Conservation (phyloP, 2,113 vertebrate species). For the Hystrix brachyura region DNA sequence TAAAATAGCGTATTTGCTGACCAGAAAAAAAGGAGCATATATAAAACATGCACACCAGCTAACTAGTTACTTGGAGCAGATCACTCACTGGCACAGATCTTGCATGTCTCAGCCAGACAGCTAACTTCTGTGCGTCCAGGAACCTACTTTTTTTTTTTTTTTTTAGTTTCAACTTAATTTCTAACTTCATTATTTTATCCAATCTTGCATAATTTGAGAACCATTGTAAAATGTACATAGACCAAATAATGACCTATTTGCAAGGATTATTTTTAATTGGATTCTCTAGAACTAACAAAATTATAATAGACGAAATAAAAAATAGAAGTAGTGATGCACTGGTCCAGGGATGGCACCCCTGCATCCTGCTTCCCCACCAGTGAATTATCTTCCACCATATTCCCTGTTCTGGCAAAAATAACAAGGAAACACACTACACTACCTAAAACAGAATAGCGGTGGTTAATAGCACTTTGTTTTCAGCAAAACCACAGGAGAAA, state of each 20-base stretch:
- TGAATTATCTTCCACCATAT: background rate
- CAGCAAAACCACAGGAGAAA: background rate
- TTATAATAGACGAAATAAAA: background rate
- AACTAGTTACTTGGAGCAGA: slow-evolving; percentile 6
- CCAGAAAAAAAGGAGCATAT: background rate
- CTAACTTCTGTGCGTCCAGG: background rate
- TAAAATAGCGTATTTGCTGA: background rate
- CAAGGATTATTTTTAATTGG: background rate
- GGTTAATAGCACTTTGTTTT: background rate
- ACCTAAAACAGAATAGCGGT: background rate
- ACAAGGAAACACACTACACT: background rate
- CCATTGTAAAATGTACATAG: background rate
- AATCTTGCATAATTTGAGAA: background rate
- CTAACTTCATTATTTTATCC: background rate
- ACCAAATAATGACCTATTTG: background rate
- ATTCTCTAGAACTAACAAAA: background rate
- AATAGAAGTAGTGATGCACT: background rate
- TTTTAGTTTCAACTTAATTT: background rate
- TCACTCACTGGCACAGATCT: background rate
- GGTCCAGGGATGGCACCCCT: background rate
- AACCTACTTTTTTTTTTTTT: background rate
- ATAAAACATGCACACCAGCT: background rate
- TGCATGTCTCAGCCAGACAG: background rate
- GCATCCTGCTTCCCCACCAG: accelerated
- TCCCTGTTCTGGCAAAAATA: background rate